phyloP scores from a whole-genome alignment of 1,140 invertebrate genomes.

The Drosophila murphyi region DNA sequence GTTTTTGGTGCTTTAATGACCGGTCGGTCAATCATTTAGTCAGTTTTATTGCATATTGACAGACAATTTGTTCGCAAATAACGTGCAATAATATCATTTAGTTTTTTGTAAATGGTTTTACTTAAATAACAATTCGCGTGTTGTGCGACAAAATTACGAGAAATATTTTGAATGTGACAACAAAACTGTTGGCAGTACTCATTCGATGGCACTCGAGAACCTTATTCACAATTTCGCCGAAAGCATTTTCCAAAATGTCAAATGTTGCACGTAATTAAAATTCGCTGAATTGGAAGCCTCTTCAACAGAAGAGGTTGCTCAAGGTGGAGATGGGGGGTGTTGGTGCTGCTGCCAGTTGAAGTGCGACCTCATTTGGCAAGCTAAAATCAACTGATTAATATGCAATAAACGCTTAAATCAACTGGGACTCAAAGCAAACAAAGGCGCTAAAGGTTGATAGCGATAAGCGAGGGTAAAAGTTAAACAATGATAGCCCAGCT shows the following conservation, averaged over 20 bases:
- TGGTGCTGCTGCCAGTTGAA: conserved; percentile 30
- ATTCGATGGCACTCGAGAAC: conserved; percentile 20
- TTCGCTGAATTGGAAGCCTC: conserved; percentile 69
- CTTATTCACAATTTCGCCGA: conserved; percentile 34
- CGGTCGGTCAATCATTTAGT: conserved; percentile 67
- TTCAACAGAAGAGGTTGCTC: conserved; percentile 11
- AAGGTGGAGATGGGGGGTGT: conserved; percentile 1
- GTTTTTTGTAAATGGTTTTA: conserved; percentile 32
- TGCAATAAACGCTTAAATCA: conserved; percentile 36
- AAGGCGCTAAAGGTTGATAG: conserved; percentile 35
- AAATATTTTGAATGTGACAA: conserved; percentile 21
- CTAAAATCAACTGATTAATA: conserved; percentile 59
- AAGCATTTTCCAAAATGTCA: conserved; percentile 61
- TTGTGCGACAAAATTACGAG: conserved; percentile 59
- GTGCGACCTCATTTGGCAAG: conserved; percentile 23
- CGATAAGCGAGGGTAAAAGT: conserved; percentile 46
- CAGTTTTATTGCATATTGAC: conserved; percentile 75
- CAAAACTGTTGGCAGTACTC: conserved; percentile 17
- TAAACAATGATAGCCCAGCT: conserved; percentile 43
- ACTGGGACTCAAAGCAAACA: conserved; percentile 45
- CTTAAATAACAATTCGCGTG: conserved; percentile 39
- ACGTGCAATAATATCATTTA: conserved; percentile 66
- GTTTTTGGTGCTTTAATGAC: conserved; percentile 62
- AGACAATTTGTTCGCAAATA: conserved; percentile 52
- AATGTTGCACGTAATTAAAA: conserved; percentile 81